Percentiles rank a stretch among this genome's conserved stretches.
Evolutionary conservation across 64 coral and sea anemone genomes (phyloP).

Genomic region (Porites lutea): DNA sequence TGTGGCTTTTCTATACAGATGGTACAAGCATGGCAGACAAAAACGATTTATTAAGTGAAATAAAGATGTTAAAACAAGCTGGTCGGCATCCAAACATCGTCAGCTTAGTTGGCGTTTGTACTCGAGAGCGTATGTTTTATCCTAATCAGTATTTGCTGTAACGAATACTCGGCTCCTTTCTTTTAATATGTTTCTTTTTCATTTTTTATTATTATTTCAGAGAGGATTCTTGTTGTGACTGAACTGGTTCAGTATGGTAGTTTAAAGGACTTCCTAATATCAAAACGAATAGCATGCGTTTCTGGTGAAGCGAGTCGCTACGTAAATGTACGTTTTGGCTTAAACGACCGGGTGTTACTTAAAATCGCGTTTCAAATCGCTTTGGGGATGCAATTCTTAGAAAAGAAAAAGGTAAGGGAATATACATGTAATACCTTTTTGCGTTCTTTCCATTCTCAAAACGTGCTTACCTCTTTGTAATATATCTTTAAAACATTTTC

Average conservation of each 20-base stretch:
- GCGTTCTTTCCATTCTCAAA: no score
- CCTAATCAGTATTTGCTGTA: no score
- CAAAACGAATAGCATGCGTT: not conserved
- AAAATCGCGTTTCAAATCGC: slow-evolving; percentile 11
- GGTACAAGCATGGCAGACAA: not conserved
- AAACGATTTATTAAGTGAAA: slow-evolving; percentile 62
- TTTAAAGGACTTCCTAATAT: not conserved
- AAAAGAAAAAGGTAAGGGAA: slow-evolving; percentile 1
- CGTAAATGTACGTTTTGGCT: not conserved
- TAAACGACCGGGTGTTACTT: not conserved
- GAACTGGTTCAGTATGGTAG: not conserved
- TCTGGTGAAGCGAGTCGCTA: not conserved
- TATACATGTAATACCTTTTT: no score
- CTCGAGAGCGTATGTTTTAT: not conserved
- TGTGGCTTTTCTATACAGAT: not conserved
- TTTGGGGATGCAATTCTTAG: slow-evolving; percentile 4
- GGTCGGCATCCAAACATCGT: slow-evolving; percentile 75
- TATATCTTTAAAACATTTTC: no score
- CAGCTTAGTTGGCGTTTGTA: slow-evolving; percentile 75
- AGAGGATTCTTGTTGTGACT: not conserved
- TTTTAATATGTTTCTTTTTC: no score
- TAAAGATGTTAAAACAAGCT: slow-evolving; percentile 65
- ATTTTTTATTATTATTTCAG: not conserved
- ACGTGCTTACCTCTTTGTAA: no score
- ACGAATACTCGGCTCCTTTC: no score